Percentiles rank a stretch among this genome's conserved stretches.
Conservation (phyloP, 1,140 invertebrate species). For the Drosophila burlai region DNA sequence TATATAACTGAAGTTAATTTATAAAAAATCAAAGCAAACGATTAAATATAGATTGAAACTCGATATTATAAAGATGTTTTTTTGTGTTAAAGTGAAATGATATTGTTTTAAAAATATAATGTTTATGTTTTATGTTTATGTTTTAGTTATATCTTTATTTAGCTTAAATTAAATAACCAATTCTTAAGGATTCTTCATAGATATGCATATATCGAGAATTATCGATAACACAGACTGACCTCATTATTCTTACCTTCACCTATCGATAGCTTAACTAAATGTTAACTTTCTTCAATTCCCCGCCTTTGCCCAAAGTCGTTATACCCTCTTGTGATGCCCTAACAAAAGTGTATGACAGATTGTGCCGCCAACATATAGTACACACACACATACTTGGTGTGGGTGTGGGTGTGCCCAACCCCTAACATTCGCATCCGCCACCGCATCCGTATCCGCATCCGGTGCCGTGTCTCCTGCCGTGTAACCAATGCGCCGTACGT, state of each 20-base stretch:
- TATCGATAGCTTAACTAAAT: not conserved
- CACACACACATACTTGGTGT: slow-evolving; percentile 21
- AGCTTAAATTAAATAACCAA: no score
- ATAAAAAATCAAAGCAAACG: not conserved
- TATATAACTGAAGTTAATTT: rapidly evolving
- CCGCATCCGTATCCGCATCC: slow-evolving; percentile 10
- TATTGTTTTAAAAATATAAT: no score
- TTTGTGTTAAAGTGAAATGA: no score
- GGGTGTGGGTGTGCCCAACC: not conserved
- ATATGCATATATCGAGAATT: not conserved
- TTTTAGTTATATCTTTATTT: no score
- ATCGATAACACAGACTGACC: not conserved
- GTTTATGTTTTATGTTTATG: no score
- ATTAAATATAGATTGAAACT: no score
- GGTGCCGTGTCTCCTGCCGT: slow-evolving; percentile 17
- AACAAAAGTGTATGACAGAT: slow-evolving; percentile 65
- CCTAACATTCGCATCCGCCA: slow-evolving; percentile 2
- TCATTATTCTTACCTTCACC: not conserved
- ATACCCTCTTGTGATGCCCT: slow-evolving; percentile 21
- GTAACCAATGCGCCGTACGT: slow-evolving; percentile 68
- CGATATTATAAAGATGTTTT: no score
- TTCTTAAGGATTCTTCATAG: not conserved
- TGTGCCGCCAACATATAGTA: slow-evolving; percentile 42
- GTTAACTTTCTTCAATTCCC: not conserved
- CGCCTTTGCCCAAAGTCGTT: not conserved